Conservation (phyloP, 2,113 vertebrate genomes). For the Poecile atricapillus region DNA sequence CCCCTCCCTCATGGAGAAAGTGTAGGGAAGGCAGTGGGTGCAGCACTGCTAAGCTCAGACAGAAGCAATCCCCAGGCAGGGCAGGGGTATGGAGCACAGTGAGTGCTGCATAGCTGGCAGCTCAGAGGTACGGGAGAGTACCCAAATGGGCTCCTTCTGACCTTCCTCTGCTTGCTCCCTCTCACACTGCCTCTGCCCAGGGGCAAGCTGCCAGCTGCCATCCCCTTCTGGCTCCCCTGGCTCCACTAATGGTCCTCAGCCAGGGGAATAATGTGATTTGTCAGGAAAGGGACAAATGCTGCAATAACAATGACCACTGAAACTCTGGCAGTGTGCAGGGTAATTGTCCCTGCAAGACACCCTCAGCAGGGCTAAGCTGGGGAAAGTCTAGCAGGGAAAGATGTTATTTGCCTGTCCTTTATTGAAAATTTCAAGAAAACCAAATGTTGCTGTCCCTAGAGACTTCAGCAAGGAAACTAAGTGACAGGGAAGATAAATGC, state of each 20-base stretch:
- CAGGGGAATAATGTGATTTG: slow-evolving; percentile 69
- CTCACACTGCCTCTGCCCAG: neutral
- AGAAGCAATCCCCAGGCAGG: slow-evolving; percentile 5
- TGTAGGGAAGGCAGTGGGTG: neutral
- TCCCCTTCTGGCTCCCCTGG: slow-evolving; percentile 46
- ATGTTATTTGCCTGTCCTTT: slow-evolving; percentile 68
- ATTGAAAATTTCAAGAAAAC: slow-evolving; percentile 75
- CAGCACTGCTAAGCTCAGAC: neutral
- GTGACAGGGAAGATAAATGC: slow-evolving; percentile 81
- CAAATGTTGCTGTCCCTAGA: slow-evolving; percentile 52
- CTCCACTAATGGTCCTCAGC: slow-evolving; percentile 43
- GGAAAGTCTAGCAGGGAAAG: slow-evolving; percentile 19
- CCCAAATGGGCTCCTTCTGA: neutral
- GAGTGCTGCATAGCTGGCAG: neutral
- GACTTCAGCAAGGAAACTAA: slow-evolving; percentile 34
- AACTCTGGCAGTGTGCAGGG: neutral
- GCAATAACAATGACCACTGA: slow-evolving; percentile 67
- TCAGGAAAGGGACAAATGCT: slow-evolving; percentile 73
- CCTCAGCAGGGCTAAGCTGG: slow-evolving; percentile 2
- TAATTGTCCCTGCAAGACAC: slow-evolving; percentile 67
- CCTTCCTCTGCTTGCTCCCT: neutral
- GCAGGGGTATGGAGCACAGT: slow-evolving; percentile 16
- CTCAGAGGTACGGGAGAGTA: slow-evolving; percentile 9
- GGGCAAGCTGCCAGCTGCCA: slow-evolving; percentile 11
- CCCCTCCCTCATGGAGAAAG: neutral